A percentile compares a stretch with the other conserved stretches of the same genome.
Conservation (phyloP, 2,797 vertebrate species). For the Sebastes nivosus region DNA sequence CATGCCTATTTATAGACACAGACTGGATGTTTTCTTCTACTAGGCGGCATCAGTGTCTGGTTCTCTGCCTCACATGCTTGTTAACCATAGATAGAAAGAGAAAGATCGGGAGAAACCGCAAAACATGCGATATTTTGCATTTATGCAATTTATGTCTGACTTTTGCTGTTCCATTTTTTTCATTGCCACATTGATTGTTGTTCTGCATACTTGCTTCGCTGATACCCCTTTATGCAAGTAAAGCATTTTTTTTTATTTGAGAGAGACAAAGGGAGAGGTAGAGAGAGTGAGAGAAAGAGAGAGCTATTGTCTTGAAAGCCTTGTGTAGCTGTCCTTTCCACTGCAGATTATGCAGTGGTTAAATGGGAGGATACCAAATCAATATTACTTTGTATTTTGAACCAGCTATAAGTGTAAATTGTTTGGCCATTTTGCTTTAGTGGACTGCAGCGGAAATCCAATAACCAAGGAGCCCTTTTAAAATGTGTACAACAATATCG, state of each 20-base stretch:
- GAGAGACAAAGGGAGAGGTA: background rate
- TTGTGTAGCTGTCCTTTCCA: background rate
- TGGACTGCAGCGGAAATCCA: background rate
- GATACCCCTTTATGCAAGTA: too few relatives aligned
- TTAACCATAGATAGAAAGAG: background rate
- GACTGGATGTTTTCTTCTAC: slow-evolving; percentile 53
- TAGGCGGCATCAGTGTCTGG: slow-evolving; percentile 31
- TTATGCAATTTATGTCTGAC: background rate
- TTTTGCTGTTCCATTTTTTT: background rate
- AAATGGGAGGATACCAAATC: background rate
- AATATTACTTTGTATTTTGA: background rate
- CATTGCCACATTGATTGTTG: background rate
- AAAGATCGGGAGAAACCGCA: background rate
- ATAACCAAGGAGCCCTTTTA: background rate
- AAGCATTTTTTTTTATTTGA: background rate
- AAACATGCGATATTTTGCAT: background rate
- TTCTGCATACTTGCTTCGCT: background rate
- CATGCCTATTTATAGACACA: slow-evolving; percentile 68
- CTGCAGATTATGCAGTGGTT: background rate
- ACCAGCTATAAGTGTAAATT: background rate
- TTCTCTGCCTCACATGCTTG: slow-evolving; percentile 13
- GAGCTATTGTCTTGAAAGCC: background rate
- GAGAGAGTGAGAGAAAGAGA: background rate
- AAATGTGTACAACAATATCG: background rate
- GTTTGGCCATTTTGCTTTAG: background rate